Percentiles rank a stretch among this genome's conserved stretches.
Conservation (phyloP, 2,888 invertebrate genomes). For the Anaspis maculata region DNA sequence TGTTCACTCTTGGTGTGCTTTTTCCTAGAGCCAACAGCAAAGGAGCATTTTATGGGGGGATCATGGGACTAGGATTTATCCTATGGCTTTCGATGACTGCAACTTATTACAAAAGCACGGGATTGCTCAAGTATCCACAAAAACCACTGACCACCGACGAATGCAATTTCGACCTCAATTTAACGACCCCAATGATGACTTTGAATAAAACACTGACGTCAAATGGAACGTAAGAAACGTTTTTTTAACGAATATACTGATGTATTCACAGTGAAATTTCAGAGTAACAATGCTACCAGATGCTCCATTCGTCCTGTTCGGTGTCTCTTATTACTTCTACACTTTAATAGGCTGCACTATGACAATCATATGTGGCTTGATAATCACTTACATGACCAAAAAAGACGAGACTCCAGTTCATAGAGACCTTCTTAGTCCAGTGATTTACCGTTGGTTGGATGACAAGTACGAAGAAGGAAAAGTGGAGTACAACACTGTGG, state of each 20-base stretch:
- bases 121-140: slow-evolving; percentile 16
- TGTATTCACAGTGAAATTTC: neutral
- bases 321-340: slow-evolving; percentile 27
- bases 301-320: slow-evolving; percentile 15
- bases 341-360: slow-evolving; percentile 17
- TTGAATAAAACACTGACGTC: neutral
- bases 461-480: neutral
- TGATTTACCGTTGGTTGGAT: too few relatives aligned
- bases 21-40: slow-evolving; percentile 57
- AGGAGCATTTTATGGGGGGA: slow-evolving; percentile 33
- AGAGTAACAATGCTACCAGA: too few relatives aligned
- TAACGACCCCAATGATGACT: neutral
- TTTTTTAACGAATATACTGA: neutral
- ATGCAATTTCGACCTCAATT: slow-evolving; percentile 15
- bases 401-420: slow-evolving; percentile 18
- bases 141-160: slow-evolving; percentile 23
- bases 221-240: too few relatives aligned
- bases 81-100: slow-evolving; percentile 17
- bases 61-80: slow-evolving; percentile 14
- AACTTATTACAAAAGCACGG: slow-evolving; percentile 22
- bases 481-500: slow-evolving; percentile 7
- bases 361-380: slow-evolving; percentile 18
- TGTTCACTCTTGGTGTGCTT: slow-evolving; percentile 61
- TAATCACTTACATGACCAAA: slow-evolving; percentile 22
- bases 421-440: slow-evolving; percentile 23